A percentile compares a stretch with the other conserved stretches of the same genome.
These are phyloP conservation scores for Otus sunia DNA, from an alignment of 2,113 vertebrate genomes.

Conservation along the genomic window DNA sequence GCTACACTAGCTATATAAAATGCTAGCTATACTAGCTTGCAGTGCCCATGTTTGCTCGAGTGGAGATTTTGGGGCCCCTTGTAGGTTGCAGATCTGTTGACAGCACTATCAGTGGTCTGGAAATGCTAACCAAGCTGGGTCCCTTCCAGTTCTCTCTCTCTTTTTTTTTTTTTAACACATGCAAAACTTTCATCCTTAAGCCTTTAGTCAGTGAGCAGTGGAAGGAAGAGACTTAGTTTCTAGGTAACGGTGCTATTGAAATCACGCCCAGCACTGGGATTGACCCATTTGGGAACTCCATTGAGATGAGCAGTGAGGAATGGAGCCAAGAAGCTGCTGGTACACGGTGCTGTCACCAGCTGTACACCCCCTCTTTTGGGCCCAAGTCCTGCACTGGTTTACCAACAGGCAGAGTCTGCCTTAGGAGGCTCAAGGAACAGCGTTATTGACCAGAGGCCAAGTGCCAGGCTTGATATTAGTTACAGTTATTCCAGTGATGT, in stretches of 20 bases:
- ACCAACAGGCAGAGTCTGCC: background rate
- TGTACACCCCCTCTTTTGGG: background rate
- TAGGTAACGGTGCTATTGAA: slow-evolving; percentile 1
- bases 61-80: background rate
- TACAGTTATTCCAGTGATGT: background rate
- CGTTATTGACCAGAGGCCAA: background rate
- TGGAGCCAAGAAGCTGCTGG: background rate
- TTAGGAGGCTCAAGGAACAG: background rate
- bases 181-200: background rate
- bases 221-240: background rate
- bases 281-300: background rate
- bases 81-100: background rate
- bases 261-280: background rate
- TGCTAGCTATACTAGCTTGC: background rate
- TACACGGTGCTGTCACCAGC: background rate
- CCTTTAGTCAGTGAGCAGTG: background rate
- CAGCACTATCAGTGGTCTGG: background rate
- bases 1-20: too few species aligned
- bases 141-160: background rate
- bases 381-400: background rate
- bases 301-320: background rate
- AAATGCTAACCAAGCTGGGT: background rate
- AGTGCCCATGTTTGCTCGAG: fast-evolving
- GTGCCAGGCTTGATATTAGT: background rate
- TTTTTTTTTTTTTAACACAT: background rate